phyloP scores from a whole-genome alignment of 2,888 invertebrate species.

The Adelphocoris suturalis region DNA sequence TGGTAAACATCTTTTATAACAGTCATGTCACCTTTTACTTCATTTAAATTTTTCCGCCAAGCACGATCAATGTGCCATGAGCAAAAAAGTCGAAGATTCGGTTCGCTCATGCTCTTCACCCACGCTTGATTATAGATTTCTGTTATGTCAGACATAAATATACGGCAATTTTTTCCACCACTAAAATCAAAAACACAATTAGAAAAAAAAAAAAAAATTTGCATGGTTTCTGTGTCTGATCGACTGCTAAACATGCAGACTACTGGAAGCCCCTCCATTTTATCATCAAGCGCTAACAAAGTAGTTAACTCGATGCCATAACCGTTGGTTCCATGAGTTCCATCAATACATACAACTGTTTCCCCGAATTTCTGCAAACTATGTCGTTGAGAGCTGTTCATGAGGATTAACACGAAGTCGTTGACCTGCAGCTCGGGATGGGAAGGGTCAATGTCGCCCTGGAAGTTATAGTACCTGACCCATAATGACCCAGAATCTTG shows the following conservation, averaged over 20 bases:
- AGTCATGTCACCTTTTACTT: constrained; percentile 73
- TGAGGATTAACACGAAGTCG: neutral
- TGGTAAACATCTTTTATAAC: constrained; percentile 28
- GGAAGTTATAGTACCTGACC: neutral
- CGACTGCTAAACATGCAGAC: constrained; percentile 17
- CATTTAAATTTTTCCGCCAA: constrained; percentile 75
- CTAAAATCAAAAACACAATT: neutral
- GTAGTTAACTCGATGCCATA: neutral
- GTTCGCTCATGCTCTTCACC: constrained; percentile 73
- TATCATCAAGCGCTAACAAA: neutral
- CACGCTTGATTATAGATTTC: constrained; percentile 75
- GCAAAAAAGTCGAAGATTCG: constrained; percentile 47
- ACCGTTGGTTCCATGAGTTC: constrained; percentile 11
- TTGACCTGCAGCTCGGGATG: neutral
- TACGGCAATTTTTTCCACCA: neutral
- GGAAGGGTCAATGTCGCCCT: neutral
- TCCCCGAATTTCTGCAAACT: neutral
- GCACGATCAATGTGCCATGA: too few relatives aligned
- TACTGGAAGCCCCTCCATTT: neutral
- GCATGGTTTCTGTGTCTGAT: neutral
- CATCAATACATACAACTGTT: neutral
- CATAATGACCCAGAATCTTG: neutral
- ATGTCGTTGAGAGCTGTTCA: neutral
- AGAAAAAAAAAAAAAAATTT: neutral
- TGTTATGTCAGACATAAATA: constrained; percentile 75